Evolutionary conservation across 2,113 vertebrate species (phyloP).

Genomic region (Thalassoma bifasciatum): DNA sequence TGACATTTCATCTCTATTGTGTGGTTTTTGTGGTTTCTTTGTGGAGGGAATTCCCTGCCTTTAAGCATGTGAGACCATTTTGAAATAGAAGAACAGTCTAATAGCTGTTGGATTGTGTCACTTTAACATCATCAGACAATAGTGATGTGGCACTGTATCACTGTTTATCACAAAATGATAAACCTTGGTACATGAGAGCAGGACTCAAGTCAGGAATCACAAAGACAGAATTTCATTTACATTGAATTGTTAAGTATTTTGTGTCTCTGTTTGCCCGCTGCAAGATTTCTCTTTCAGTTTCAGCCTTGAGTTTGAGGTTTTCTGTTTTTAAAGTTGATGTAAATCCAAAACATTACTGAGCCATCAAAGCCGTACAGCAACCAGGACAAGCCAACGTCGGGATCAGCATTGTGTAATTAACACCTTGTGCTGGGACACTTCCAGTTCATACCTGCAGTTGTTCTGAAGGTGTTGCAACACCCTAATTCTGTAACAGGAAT

Average conservation of each 20-base stretch:
- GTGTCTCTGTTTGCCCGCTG: no score
- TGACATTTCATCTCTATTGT: conserved; percentile 1
- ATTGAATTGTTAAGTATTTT: no score
- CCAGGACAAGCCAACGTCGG: neutral
- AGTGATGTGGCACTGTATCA: neutral
- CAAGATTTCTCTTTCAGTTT: neutral
- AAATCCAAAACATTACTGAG: neutral
- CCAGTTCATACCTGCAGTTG: conserved; percentile 13
- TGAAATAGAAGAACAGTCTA: neutral
- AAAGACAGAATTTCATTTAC: neutral
- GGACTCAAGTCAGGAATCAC: neutral
- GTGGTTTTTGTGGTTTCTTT: neutral
- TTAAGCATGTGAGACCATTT: neutral
- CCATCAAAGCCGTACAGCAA: neutral
- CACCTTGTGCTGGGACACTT: neutral
- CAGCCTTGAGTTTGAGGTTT: no score
- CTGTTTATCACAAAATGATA: neutral
- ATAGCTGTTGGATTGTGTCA: neutral
- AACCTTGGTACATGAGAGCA: neutral
- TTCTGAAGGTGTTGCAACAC: conserved; percentile 1
- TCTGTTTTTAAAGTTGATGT: neutral
- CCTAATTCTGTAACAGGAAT: conserved; percentile 11
- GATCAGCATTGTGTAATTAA: neutral
- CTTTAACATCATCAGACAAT: neutral
- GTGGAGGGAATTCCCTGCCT: conserved; percentile 1